These are phyloP conservation scores for Drosophila pseudotalamancana DNA, from an alignment of 2,888 invertebrate species.

Conservation along the genomic window DNA sequence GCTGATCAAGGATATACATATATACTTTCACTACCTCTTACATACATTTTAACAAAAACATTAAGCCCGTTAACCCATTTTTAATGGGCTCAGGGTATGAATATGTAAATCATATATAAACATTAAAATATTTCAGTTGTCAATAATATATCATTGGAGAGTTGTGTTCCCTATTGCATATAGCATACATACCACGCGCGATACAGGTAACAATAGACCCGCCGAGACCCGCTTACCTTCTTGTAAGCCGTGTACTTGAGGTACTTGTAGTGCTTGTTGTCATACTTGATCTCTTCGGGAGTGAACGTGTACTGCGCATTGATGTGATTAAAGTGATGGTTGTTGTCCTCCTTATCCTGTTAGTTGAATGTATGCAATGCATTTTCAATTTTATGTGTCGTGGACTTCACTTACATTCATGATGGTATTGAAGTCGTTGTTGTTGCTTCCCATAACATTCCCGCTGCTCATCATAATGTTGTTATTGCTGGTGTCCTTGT, in stretches of 20 bases:
- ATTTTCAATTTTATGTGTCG: conserved; percentile 2
- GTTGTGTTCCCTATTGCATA: no score
- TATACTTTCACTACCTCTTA: no score
- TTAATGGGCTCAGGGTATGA: no score
- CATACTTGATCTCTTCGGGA: conserved; percentile 91
- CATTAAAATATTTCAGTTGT: no score
- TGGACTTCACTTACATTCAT: conserved; percentile 80
- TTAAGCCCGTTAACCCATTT: no score
- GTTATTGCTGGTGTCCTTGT: conserved; percentile 81
- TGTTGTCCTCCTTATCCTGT: conserved; percentile 84
- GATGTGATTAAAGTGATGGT: conserved; percentile 84
- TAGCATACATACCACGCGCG: no score
- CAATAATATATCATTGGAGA: no score
- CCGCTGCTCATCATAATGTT: conserved; percentile 79
- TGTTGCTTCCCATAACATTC: conserved; percentile 77
- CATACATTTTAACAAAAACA: no score
- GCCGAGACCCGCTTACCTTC: conserved; percentile 85
- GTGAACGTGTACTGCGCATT: conserved; percentile 88
- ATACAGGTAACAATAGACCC: no score
- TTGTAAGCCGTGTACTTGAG: conserved; percentile 90
- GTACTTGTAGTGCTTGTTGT: conserved; percentile 92
- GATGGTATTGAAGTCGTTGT: conserved; percentile 82
- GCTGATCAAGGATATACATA: no score
- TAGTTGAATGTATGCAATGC: not conserved
- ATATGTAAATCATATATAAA: no score